Conservation (phyloP, 2,797 vertebrate species). For the Sebastes dallii region DNA sequence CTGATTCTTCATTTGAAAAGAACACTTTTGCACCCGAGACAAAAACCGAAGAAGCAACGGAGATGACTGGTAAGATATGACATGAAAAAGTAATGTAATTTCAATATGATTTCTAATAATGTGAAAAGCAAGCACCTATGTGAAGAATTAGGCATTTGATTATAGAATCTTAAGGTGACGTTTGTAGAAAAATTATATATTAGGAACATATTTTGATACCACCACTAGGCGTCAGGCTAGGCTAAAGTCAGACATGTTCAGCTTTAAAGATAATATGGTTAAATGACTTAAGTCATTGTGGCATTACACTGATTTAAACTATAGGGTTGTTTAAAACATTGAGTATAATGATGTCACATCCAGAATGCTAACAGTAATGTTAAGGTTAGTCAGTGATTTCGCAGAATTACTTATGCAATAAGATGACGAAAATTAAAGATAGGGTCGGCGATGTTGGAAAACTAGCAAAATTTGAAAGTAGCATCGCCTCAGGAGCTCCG, state of each 20-base stretch:
- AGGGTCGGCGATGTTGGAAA: no score
- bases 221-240: no score
- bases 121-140: background rate
- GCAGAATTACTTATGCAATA: background rate
- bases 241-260: background rate
- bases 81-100: no score
- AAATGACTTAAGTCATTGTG: background rate
- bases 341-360: background rate
- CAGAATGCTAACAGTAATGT: background rate
- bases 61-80: background rate
- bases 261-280: background rate
- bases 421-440: background rate
- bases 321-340: background rate
- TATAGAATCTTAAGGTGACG: background rate
- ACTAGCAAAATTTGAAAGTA: rapidly evolving
- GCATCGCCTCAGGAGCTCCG: no score
- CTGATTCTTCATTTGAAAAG: background rate
- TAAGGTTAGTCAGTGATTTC: background rate
- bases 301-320: background rate
- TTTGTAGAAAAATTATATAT: background rate
- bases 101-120: background rate
- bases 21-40: background rate
- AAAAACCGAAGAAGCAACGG: background rate
- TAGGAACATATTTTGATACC: no score
- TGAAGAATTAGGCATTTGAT: background rate